Base-by-base conservation (phyloP, 2,888 invertebrate species). In the Steromphala cineraria region DNA sequence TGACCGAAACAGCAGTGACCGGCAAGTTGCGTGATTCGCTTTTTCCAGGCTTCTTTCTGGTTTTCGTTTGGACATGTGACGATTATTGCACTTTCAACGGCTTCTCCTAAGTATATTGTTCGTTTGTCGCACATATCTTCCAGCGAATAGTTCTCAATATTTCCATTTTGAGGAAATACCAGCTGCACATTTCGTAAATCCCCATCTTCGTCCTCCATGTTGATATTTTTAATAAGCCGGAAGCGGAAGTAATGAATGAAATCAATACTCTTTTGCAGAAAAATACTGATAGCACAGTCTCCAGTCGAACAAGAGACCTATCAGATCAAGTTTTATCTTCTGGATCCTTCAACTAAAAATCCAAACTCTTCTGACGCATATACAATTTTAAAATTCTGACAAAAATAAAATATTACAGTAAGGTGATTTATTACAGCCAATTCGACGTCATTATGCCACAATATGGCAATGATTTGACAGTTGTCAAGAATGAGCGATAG, bases 61-160 rank as follows among this genome's bases (percentile, higher is more conserved):
- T 21, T 19, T 19, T 78, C 71, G 24, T 71, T 52, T 10, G 80
- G 78, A 53, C 80, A 78, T 53, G 75, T 82, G 7, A 83, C 76
- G 56, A 83, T 55, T 17, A 83, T 52, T 71, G 79, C 82, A 53
- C 80, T 83, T 77, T 62, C 80, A 2, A 85, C 52, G 40, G 81
- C 81, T 82, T 85, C 83, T 21, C 85, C 85, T 40, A 83, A 31
- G 75, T 85, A 85, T 28, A 85, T 82, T 13, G 79, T 75, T 53
- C 67, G 75, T 15, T 75, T 76, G 10, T 79, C 80, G 0, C 53
- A 76, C 24, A 53, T 15, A 31, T 53, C 53, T 31, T 76, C 55
- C 2, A 53, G 53, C 7, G 56, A 31, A 46, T 74, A 75, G 75
- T 55, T 74, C 17, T 74, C 74, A 17, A 56, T 75, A 56, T 55